phyloP scores from a whole-genome alignment of 2,113 vertebrate species.

The Pseudopodoces humilis region DNA sequence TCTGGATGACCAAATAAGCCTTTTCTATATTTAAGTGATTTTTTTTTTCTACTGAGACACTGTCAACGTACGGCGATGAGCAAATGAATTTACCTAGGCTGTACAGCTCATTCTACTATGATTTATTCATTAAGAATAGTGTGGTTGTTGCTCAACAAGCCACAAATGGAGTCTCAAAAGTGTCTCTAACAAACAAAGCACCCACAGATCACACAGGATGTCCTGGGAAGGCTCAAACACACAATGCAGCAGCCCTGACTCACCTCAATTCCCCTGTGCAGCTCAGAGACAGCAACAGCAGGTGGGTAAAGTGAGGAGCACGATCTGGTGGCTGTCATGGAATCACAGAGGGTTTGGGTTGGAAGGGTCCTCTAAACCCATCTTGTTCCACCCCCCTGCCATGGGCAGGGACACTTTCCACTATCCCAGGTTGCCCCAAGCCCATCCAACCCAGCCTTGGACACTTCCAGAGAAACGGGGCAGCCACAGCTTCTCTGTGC shows the following conservation, averaged over 20 bases:
- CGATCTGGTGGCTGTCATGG: neutral
- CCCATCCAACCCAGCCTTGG: neutral
- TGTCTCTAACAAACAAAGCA: neutral
- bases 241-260: rapidly evolving
- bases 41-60: conserved; percentile 11
- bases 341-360: neutral
- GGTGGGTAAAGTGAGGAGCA: neutral
- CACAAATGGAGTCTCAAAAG: neutral
- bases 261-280: neutral
- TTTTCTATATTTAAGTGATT: neutral
- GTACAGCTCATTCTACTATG: conserved; percentile 24
- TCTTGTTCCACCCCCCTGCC: neutral
- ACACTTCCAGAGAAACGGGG: neutral
- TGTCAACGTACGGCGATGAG: neutral
- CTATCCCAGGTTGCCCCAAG: neutral
- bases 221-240: neutral
- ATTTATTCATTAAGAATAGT: conserved; percentile 47
- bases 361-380: neutral
- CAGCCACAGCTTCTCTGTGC: neutral
- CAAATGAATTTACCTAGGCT: neutral
- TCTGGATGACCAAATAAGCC: neutral
- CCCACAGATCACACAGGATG: neutral
- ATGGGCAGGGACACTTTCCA: neutral
- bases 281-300: neutral
- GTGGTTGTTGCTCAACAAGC: neutral